Percentiles rank a stretch among this genome's conserved stretches.
Conservation (phyloP, 2,113 vertebrate genomes). For the Hippotragus niger region DNA sequence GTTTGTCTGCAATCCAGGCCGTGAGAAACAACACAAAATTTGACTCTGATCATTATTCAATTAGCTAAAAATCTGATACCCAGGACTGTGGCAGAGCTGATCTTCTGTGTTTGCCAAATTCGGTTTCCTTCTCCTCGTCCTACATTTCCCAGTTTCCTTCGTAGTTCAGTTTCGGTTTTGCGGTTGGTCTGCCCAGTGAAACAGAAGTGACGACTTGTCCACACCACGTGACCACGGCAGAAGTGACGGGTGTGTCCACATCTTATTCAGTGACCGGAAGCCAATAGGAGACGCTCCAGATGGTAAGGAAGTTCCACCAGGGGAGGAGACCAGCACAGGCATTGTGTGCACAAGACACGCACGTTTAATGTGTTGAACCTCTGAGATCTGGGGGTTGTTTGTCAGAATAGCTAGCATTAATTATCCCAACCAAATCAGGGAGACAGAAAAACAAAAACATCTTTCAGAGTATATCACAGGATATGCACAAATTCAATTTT, state of each 20-base stretch:
- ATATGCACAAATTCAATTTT: background rate
- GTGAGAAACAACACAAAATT: background rate
- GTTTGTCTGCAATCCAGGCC: background rate
- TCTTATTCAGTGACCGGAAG: background rate
- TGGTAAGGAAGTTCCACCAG: background rate
- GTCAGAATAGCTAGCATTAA: background rate
- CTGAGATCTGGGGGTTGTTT: background rate
- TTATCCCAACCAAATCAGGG: background rate
- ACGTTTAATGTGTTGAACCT: background rate
- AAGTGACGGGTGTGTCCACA: background rate
- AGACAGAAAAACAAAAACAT: background rate
- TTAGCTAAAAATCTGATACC: background rate
- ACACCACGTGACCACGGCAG: background rate
- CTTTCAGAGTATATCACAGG: background rate
- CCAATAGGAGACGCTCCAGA: background rate
- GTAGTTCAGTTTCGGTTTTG: background rate
- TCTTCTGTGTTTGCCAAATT: background rate
- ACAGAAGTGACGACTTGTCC: background rate
- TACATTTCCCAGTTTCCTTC: background rate
- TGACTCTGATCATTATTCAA: background rate
- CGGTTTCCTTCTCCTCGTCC: background rate
- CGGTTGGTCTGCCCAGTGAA: background rate
- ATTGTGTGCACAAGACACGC: background rate
- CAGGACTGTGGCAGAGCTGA: background rate
- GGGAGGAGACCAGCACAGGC: background rate